Conservation (phyloP, 1,140 invertebrate species). For the Teleogryllus occipitalis region DNA sequence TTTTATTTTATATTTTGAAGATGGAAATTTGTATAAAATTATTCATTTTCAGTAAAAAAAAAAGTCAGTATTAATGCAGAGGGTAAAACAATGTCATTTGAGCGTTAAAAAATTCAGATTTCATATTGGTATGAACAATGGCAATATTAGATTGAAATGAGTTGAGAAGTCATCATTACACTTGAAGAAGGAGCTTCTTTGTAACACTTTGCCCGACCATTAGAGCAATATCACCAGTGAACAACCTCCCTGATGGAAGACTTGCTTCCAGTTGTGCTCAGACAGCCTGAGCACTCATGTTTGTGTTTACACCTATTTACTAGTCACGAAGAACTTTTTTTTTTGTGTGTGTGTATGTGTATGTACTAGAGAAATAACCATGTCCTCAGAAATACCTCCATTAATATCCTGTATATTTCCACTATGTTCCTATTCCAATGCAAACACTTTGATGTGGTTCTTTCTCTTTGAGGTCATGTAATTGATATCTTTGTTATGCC, state of each 20-base stretch:
- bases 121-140: not conserved
- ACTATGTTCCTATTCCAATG: too few relatives aligned
- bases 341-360: not conserved
- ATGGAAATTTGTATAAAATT: too few relatives aligned
- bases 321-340: not conserved
- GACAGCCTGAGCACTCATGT: not conserved
- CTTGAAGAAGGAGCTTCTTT: not conserved
- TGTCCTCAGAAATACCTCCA: not conserved
- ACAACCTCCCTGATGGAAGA: not conserved
- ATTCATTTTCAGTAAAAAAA: too few relatives aligned
- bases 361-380: not conserved
- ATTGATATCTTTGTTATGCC: not conserved
- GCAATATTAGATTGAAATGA: not conserved
- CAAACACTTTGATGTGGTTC: not conserved
- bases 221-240: too few relatives aligned
- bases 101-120: not conserved
- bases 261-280: not conserved
- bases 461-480: not conserved
- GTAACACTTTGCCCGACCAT: not conserved
- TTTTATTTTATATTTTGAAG: too few relatives aligned
- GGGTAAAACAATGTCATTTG: not conserved
- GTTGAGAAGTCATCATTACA: not conserved
- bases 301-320: not conserved
- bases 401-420: not conserved
- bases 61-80: not conserved